A percentile compares a stretch with the other conserved stretches of the same genome.
phyloP scores from a whole-genome alignment of 2,888 invertebrate genomes.

The Synergus umbraculus region DNA sequence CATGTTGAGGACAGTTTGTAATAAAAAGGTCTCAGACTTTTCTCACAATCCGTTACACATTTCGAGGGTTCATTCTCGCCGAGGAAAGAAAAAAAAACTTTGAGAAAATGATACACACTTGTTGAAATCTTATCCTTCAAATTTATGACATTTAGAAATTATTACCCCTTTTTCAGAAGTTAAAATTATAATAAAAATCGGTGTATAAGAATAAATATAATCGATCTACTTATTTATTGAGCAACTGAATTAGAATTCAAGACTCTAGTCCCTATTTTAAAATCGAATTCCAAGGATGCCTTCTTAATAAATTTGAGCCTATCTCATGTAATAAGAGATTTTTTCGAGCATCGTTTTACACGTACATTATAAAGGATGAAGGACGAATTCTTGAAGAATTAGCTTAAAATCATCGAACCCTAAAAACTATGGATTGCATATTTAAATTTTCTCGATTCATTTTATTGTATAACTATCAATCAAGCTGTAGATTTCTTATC shows the following conservation, averaged over 20 bases:
- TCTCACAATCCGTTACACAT: slow-evolving; percentile 10
- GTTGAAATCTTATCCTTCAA: background rate
- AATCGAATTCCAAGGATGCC: background rate
- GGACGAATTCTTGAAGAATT: background rate
- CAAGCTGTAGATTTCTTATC: background rate
- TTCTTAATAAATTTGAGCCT: background rate
- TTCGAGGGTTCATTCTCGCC: background rate
- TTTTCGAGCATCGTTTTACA: background rate
- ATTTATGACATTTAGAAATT: background rate
- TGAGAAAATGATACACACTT: background rate
- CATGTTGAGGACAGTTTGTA: background rate
- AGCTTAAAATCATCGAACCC: background rate
- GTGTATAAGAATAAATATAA: no score
- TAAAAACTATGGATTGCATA: background rate
- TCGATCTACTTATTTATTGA: no score
- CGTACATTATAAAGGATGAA: background rate
- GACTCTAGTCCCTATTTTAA: background rate
- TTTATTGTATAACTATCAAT: background rate
- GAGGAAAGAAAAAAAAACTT: background rate
- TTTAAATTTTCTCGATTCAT: background rate
- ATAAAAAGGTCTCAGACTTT: slow-evolving; percentile 18
- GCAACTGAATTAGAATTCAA: no score
- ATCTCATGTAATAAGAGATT: background rate
- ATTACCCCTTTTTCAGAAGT: background rate
- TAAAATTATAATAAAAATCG: background rate